Conservation (phyloP, 37 sponge, comb jelly and placozoan genomes). For the Dysidea cf. avara region DNA sequence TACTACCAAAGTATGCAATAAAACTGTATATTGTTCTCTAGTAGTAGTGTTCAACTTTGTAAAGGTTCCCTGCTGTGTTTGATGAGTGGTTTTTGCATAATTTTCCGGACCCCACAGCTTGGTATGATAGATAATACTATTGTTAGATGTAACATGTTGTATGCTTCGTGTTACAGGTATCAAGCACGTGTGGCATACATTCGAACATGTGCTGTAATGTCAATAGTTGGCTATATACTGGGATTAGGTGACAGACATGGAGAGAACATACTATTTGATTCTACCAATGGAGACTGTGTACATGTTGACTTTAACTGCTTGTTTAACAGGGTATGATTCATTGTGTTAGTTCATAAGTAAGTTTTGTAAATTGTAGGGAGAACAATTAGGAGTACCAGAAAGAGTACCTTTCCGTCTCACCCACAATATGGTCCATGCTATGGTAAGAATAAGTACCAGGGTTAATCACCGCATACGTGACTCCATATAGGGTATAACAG, state of each 20-base stretch:
- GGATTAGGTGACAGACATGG: constrained; percentile 95
- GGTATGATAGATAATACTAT: constrained; percentile 37
- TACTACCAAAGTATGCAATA: constrained; percentile 54
- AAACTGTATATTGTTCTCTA: not conserved
- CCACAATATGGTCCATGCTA: constrained; percentile 91
- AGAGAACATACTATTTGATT: constrained; percentile 94
- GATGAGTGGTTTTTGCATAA: constrained; percentile 86
- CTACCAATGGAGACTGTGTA: constrained; percentile 83
- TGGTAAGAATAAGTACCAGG: constrained; percentile 53
- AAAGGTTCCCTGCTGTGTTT: constrained; percentile 84
- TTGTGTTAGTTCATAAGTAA: not conserved
- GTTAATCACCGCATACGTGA: too few relatives aligned
- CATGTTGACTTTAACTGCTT: constrained; percentile 98
- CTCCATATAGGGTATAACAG: constrained; percentile 64
- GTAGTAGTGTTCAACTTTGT: not conserved
- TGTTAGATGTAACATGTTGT: not conserved
- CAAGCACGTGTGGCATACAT: constrained; percentile 69
- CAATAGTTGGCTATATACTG: constrained; percentile 92
- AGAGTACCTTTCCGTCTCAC: constrained; percentile 95
- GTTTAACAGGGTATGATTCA: constrained; percentile 69
- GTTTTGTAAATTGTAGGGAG: constrained; percentile 53
- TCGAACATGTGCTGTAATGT: constrained; percentile 90
- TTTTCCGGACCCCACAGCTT: constrained; percentile 92
- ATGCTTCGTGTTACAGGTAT: constrained; percentile 44
- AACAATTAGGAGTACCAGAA: constrained; percentile 88